Conservation (phyloP, 2,888 invertebrate species). For the Leucozona laternaria region DNA sequence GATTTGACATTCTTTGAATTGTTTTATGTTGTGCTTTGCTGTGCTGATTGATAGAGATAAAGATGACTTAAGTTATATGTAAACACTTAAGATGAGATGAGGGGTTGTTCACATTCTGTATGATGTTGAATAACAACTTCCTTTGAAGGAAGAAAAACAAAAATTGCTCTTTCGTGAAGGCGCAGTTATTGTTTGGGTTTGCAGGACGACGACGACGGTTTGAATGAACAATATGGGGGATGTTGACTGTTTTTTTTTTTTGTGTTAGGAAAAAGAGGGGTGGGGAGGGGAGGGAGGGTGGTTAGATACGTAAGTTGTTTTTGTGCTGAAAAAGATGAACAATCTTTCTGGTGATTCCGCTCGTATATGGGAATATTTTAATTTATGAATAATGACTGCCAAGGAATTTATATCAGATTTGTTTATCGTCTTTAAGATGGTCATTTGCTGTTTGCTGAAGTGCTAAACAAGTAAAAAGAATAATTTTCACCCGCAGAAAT, state of each 20-base stretch:
- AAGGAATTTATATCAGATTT: too few relatives aligned
- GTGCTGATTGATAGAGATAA: constrained; percentile 43
- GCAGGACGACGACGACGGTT: neutral
- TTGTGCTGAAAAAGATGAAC: neutral
- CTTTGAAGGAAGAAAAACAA: neutral
- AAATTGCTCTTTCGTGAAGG: neutral
- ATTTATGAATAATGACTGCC: neutral
- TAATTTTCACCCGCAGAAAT: too few relatives aligned
- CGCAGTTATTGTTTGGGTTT: neutral
- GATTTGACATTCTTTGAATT: constrained; percentile 55
- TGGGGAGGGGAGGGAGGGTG: neutral
- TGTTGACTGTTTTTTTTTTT: too few relatives aligned
- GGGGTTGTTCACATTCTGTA: neutral
- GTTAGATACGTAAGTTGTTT: neutral
- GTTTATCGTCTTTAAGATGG: too few relatives aligned
- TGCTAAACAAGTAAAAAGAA: too few relatives aligned
- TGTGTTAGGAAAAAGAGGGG: too few relatives aligned
- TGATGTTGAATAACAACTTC: neutral
- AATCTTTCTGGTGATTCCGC: neutral
- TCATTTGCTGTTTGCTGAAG: too few relatives aligned
- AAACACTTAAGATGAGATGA: constrained; percentile 4
- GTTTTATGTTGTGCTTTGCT: constrained; percentile 37
- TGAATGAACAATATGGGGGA: neutral
- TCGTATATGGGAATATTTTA: neutral
- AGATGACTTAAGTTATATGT: constrained; percentile 36